Evolutionary conservation across 2,113 vertebrate genomes (phyloP).

Genomic region (Urocitellus parryii): DNA sequence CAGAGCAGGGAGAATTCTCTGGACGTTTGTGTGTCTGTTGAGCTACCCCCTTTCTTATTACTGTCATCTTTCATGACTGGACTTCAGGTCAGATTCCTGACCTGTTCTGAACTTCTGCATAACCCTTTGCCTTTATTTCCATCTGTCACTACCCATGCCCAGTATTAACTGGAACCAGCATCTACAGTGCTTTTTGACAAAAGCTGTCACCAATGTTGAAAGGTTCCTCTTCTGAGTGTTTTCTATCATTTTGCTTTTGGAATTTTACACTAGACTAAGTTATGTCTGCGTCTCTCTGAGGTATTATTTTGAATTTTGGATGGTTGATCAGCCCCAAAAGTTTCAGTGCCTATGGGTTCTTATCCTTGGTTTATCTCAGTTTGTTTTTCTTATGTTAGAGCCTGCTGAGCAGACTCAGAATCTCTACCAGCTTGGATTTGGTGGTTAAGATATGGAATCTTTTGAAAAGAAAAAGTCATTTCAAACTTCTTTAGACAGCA

Average conservation of each 20-base stretch:
- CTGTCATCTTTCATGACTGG: background rate
- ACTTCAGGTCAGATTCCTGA: background rate
- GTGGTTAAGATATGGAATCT: background rate
- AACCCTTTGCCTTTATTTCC: background rate
- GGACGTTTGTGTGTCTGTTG: background rate
- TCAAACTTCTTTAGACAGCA: constrained; percentile 59
- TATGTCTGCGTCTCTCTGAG: background rate
- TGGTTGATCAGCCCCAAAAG: background rate
- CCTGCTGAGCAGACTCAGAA: background rate
- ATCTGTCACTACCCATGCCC: background rate
- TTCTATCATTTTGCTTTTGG: background rate
- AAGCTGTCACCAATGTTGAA: background rate
- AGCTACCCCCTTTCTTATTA: background rate
- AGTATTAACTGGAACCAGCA: background rate
- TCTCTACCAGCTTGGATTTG: background rate
- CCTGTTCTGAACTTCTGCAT: background rate
- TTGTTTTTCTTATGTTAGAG: background rate
- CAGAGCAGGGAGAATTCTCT: background rate
- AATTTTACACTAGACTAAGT: background rate
- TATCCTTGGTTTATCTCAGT: background rate
- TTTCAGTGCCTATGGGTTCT: background rate
- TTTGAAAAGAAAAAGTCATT: constrained; percentile 17
- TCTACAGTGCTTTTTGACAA: background rate
- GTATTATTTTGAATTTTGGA: constrained; percentile 34
- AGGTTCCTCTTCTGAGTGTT: background rate